Conservation (phyloP, 2,113 vertebrate species). For the Opisthocomus hoazin region DNA sequence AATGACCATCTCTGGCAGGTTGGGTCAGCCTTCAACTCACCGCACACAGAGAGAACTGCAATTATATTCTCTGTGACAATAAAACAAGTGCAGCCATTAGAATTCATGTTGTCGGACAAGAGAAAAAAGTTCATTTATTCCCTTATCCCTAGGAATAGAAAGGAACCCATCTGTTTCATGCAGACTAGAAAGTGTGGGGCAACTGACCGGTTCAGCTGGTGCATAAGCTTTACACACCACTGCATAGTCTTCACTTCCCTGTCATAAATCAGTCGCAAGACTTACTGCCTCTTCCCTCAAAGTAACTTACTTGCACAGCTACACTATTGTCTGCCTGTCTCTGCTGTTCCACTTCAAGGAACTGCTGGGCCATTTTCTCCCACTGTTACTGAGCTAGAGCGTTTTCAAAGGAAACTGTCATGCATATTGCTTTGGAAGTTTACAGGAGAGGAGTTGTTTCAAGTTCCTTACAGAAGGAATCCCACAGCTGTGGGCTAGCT, state of each 20-base stretch:
- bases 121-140: not conserved
- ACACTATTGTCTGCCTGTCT: not conserved
- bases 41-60: not conserved
- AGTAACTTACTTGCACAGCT: not conserved
- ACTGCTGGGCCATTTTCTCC: not conserved
- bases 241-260: not conserved
- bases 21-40: not conserved
- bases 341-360: not conserved
- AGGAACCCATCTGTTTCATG: not conserved
- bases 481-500: fast-evolving
- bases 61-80: not conserved
- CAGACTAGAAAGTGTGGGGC: not conserved
- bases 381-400: not conserved
- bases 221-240: not conserved
- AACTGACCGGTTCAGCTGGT: not conserved
- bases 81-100: not conserved
- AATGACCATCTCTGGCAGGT: not conserved
- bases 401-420: not conserved
- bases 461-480: not conserved
- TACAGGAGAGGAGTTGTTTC: not conserved
- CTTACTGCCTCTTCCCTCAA: not conserved
- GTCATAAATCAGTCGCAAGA: not conserved
- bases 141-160: not conserved
- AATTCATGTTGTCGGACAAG: not conserved
- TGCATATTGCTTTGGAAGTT: not conserved